Conservation (phyloP, 2,888 invertebrate genomes). For the Oxyscelio sp. region DNA sequence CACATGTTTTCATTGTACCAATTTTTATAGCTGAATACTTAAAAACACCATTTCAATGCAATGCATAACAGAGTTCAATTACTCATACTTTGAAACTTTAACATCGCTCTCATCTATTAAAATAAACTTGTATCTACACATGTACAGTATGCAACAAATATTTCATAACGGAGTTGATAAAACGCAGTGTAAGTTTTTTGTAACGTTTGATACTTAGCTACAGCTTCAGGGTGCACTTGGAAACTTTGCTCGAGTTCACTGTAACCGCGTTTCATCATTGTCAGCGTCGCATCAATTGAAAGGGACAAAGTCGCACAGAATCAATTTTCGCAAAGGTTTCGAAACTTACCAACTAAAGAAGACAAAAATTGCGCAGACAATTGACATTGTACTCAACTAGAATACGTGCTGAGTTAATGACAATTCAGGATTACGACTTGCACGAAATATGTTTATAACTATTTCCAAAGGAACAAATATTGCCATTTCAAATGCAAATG, state of each 20-base stretch:
- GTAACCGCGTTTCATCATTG: conserved; percentile 73
- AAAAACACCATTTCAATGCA: conserved; percentile 43
- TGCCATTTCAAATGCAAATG: conserved; percentile 5
- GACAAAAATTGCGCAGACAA: conserved; percentile 45
- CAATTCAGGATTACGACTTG: conserved; percentile 12
- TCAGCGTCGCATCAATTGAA: conserved; percentile 62
- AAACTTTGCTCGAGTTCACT: conserved; percentile 59
- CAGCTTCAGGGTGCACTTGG: conserved; percentile 41
- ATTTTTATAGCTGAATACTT: conserved; percentile 41
- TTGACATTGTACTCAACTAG: conserved; percentile 16
- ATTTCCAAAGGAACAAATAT: neutral
- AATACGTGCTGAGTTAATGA: conserved; percentile 17
- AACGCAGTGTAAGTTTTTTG: conserved; percentile 56
- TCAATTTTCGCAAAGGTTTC: conserved; percentile 49
- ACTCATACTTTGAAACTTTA: conserved; percentile 44
- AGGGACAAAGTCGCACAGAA: conserved; percentile 62
- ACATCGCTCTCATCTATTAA: conserved; percentile 9
- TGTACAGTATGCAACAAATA: conserved; percentile 47
- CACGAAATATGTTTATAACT: conserved; percentile 5
- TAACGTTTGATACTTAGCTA: conserved; percentile 66
- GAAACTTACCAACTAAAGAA: conserved; percentile 36
- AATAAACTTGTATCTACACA: conserved; percentile 56
- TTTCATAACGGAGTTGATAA: conserved; percentile 66
- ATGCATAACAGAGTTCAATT: conserved; percentile 50
- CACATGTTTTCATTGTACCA: conserved; percentile 14